These are phyloP conservation scores for Todiramphus saurophagus DNA, from an alignment of 2,113 vertebrate genomes.

Conservation along the genomic window DNA sequence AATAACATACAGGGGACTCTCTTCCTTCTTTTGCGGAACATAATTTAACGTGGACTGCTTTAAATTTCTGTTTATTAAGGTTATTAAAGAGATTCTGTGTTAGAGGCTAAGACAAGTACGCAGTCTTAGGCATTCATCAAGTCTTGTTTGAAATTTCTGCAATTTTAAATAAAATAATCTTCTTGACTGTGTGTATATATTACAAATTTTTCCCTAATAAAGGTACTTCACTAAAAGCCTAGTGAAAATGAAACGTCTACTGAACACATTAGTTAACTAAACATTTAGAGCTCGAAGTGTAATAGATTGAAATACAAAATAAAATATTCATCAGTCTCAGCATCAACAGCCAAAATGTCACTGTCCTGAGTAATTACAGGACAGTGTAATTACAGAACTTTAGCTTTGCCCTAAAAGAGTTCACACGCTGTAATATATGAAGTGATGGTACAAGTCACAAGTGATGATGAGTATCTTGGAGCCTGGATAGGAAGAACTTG, in stretches of 20 bases:
- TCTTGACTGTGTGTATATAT: neutral
- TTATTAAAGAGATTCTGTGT: neutral
- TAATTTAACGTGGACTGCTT: neutral
- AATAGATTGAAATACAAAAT: neutral
- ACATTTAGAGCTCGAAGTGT: neutral
- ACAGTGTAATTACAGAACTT: neutral
- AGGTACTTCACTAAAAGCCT: neutral
- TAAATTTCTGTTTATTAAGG: neutral
- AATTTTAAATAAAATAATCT: neutral
- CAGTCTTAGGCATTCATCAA: neutral
- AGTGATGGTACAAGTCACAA: neutral
- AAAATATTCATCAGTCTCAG: neutral
- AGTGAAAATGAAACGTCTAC: neutral
- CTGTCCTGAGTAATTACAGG: neutral
- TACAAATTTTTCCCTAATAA: neutral
- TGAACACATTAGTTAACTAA: neutral
- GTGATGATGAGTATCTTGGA: neutral
- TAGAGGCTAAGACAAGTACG: neutral
- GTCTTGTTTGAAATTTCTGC: neutral
- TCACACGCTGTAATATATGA: neutral
- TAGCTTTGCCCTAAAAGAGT: neutral
- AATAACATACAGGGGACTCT: neutral
- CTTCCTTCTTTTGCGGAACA: neutral
- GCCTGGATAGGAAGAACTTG: neutral
- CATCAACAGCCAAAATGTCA: neutral